Conservation (phyloP, 2,113 vertebrate genomes). For the Labeo rohita region DNA sequence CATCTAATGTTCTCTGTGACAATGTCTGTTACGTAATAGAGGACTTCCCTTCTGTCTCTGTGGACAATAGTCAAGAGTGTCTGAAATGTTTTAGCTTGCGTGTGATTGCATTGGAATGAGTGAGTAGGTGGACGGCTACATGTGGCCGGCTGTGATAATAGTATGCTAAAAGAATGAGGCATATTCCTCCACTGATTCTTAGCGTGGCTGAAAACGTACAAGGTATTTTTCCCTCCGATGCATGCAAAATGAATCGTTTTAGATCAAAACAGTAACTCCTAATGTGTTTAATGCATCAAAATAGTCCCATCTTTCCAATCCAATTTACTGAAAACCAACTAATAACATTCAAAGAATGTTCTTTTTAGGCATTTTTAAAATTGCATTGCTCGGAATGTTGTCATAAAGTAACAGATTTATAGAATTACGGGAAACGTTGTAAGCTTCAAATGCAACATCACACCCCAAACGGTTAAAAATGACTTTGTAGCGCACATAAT, state of each 20-base stretch:
- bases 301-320: neutral
- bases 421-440: neutral
- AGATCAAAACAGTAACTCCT: neutral
- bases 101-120: slow-evolving; percentile 54
- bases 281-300: neutral
- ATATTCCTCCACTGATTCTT: slow-evolving; percentile 13
- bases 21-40: slow-evolving; percentile 54
- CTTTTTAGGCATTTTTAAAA: no score
- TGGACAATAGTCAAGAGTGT: slow-evolving; percentile 56
- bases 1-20: slow-evolving; percentile 37
- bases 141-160: slow-evolving; percentile 46
- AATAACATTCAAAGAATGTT: no score
- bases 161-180: slow-evolving; percentile 50
- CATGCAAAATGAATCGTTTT: neutral
- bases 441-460: neutral
- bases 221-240: neutral
- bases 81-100: slow-evolving; percentile 40
- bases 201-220: neutral
- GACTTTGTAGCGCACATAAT: neutral
- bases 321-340: no score
- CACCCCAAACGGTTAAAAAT: neutral
- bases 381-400: neutral
- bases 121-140: slow-evolving; percentile 54
- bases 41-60: slow-evolving; percentile 53
- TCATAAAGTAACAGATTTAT: neutral